These are phyloP conservation scores for Leptogaster cylindrica DNA, from an alignment of 2,888 invertebrate species.

Conservation along the genomic window DNA sequence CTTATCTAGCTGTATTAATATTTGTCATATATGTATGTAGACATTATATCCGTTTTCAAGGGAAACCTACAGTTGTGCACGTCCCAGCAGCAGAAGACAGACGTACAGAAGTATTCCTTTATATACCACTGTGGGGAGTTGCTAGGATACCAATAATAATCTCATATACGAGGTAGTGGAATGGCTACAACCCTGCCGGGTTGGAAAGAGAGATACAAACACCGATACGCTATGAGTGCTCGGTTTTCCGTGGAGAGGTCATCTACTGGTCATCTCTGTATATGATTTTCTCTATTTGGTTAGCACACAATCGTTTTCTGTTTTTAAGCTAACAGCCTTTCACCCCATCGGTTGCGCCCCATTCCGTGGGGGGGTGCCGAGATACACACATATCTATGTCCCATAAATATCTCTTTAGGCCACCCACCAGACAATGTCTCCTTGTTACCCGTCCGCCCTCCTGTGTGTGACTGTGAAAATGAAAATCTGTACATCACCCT, in stretches of 20 bases:
- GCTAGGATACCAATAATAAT: conserved; percentile 48
- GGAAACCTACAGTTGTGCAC: not conserved
- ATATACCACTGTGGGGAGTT: conserved; percentile 44
- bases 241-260: conserved; percentile 38
- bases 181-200: conserved; percentile 34
- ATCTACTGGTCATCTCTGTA: conserved; percentile 40
- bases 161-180: conserved; percentile 44
- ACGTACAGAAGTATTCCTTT: conserved; percentile 29
- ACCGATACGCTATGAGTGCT: conserved; percentile 13
- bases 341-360: conserved; percentile 31
- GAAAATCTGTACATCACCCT: conserved; percentile 44
- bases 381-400: conserved; percentile 39
- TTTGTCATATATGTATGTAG: conserved; percentile 32
- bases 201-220: conserved; percentile 13
- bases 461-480: conserved; percentile 39
- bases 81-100: not conserved
- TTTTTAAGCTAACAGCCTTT: conserved; percentile 44
- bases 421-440: conserved; percentile 39
- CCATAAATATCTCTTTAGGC: conserved; percentile 46
- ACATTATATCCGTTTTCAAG: conserved; percentile 3
- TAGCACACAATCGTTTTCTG: conserved; percentile 44
- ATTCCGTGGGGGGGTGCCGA: conserved; percentile 32
- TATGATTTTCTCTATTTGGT: conserved; percentile 43
- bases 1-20: conserved; percentile 37
- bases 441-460: not conserved